Evolutionary conservation across 2,113 vertebrate species (phyloP).

Genomic region (Pungitius pungitius): DNA sequence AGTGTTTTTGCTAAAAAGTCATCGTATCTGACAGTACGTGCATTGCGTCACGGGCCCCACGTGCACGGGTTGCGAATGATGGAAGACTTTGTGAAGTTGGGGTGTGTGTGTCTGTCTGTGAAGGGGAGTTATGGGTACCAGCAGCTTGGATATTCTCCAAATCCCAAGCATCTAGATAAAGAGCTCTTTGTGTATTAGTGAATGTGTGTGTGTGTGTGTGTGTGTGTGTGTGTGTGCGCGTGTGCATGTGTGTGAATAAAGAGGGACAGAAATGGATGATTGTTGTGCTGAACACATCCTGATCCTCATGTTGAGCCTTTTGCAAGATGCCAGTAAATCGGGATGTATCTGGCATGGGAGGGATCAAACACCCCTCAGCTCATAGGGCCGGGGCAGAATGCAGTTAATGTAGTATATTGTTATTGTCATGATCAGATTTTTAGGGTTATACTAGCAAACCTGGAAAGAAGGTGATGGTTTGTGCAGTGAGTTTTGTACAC

Average conservation of each 20-base stretch:
- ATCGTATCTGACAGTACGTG: background rate
- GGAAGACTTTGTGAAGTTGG: conserved; percentile 16
- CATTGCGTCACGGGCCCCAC: background rate
- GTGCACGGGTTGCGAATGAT: conserved; percentile 19
- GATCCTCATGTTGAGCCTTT: conserved; percentile 65
- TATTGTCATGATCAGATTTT: background rate
- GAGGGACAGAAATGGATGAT: conserved; percentile 61
- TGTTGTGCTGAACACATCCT: conserved; percentile 70
- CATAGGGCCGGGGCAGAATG: background rate
- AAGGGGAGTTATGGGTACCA: conserved; percentile 49
- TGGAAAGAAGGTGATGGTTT: background rate
- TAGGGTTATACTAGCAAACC: background rate
- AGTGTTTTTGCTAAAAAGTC: background rate
- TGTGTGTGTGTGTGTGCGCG: conserved; percentile 46
- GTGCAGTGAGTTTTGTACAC: background rate
- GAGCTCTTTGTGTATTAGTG: conserved; percentile 76
- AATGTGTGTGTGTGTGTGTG: conserved; percentile 53
- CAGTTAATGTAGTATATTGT: background rate
- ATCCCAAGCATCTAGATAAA: conserved; percentile 75
- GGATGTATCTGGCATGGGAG: conserved; percentile 14
- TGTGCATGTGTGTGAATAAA: conserved; percentile 5
- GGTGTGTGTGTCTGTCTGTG: conserved; percentile 24
- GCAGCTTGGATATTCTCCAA: conserved; percentile 64
- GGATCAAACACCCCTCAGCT: conserved; percentile 1
- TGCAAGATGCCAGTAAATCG: conserved; percentile 58